Evolutionary conservation across 2,113 vertebrate species (phyloP).

Genomic region (Leuciscus idus): DNA sequence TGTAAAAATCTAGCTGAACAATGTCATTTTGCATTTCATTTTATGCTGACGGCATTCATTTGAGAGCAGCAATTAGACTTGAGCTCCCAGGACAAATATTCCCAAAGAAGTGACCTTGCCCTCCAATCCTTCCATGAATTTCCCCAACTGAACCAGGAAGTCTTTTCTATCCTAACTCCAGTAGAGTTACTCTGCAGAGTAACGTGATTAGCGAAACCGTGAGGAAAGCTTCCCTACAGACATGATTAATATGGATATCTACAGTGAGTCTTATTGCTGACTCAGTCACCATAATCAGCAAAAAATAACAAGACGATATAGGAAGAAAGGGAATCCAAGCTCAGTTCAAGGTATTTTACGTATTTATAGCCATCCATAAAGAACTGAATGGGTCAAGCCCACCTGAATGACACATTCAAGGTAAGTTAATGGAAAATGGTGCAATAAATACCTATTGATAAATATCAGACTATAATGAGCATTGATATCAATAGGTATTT

Average conservation of each 20-base stretch:
- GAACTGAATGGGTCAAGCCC: constrained; percentile 58
- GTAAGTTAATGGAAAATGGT: not conserved
- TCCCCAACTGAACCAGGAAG: not conserved
- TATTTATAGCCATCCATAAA: constrained; percentile 58
- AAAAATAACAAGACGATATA: constrained; percentile 11
- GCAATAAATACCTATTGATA: no score
- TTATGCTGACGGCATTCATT: not conserved
- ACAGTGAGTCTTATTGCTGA: constrained; percentile 67
- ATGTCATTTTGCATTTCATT: not conserved
- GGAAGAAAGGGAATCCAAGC: constrained; percentile 8
- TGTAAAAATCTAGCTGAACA: not conserved
- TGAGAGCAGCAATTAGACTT: constrained; percentile 6
- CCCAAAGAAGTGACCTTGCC: constrained; percentile 48
- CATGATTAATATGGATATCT: constrained; percentile 71
- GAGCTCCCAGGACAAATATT: not conserved
- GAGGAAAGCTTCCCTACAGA: constrained; percentile 70
- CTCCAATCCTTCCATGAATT: constrained; percentile 47
- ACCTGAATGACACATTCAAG: not conserved
- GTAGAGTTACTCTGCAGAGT: not conserved
- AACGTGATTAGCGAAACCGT: constrained; percentile 32
- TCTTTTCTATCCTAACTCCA: not conserved
- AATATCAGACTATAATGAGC: no score
- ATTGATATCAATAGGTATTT: no score
- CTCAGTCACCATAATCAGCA: constrained; percentile 73
- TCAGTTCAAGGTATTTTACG: not conserved